These are phyloP conservation scores for Dione juno DNA, from an alignment of 2,888 invertebrate genomes.

Conservation along the genomic window DNA sequence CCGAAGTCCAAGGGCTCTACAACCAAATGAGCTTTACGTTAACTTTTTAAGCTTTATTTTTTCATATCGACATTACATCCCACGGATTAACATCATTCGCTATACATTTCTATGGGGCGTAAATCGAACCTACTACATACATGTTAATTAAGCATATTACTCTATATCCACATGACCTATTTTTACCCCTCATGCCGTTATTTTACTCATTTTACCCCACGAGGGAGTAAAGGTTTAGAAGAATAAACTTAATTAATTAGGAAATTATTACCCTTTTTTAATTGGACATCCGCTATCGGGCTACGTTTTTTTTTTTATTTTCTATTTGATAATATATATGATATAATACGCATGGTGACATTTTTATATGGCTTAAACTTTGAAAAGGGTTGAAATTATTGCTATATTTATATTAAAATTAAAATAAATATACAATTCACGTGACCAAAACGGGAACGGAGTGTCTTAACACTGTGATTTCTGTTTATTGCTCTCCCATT, in stretches of 20 bases:
- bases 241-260: slow-evolving; percentile 44
- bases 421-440: background rate
- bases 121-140: slow-evolving; percentile 24
- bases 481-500: too few species aligned
- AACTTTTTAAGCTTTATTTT: slow-evolving; percentile 7
- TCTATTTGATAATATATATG: slow-evolving; percentile 4
- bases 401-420: background rate
- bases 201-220: slow-evolving; percentile 29
- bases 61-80: slow-evolving; percentile 21
- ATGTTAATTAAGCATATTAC: slow-evolving; percentile 26
- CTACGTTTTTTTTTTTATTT: slow-evolving; percentile 11
- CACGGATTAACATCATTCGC: slow-evolving; percentile 15
- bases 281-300: slow-evolving; percentile 34
- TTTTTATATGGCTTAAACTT: background rate
- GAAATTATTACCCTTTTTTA: slow-evolving; percentile 31
- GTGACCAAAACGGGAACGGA: too few species aligned
- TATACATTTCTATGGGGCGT: slow-evolving; percentile 20
- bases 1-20: background rate
- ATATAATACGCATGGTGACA: slow-evolving; percentile 7
- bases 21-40: background rate
- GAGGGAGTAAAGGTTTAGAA: slow-evolving; percentile 62
- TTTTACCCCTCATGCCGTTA: slow-evolving; percentile 20
- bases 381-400: slow-evolving; percentile 15
- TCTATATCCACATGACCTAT: slow-evolving; percentile 24
- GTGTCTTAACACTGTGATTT: too few species aligned